Percentiles rank a stretch among this genome's conserved stretches.
Conservation (phyloP, 37 sponge, comb jelly and placozoan species). For the Theonella swinhoei region DNA sequence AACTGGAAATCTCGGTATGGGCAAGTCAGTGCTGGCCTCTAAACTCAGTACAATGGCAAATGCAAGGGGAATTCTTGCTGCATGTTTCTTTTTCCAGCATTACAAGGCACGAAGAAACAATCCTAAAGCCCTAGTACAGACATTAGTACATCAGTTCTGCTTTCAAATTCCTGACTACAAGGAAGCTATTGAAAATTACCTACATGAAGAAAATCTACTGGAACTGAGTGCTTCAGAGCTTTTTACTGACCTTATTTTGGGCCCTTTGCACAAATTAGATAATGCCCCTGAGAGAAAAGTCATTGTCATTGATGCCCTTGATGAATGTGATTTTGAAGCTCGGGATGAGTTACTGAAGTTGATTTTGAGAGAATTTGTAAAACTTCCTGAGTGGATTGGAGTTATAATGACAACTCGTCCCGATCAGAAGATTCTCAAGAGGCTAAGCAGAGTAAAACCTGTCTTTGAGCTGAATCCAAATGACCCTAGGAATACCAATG, state of each 20-base stretch:
- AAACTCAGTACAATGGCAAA: not conserved
- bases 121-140: slow-evolving; percentile 21
- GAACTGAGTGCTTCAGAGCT: not conserved
- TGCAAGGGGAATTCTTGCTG: slow-evolving; percentile 2
- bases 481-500: slow-evolving; percentile 32
- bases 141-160: slow-evolving; percentile 13
- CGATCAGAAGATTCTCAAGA: slow-evolving; percentile 20
- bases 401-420: slow-evolving; percentile 40
- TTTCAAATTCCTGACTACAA: not conserved
- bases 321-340: slow-evolving; percentile 46
- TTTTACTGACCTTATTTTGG: slow-evolving; percentile 16
- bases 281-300: not conserved
- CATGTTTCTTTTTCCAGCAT: slow-evolving; percentile 45
- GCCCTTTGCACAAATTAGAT: slow-evolving; percentile 13
- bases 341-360: slow-evolving; percentile 25
- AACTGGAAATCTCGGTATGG: slow-evolving; percentile 40
- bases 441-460: slow-evolving; percentile 2
- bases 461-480: slow-evolving; percentile 22
- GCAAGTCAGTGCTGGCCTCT: slow-evolving; percentile 37
- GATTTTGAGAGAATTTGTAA: slow-evolving; percentile 25
- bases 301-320: slow-evolving; percentile 54
- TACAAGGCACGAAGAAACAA: slow-evolving; percentile 8
- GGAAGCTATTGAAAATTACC: not conserved
- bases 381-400: slow-evolving; percentile 28
- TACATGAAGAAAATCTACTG: not conserved